Conservation (phyloP, 2,888 invertebrate genomes). For the Melanostoma scalare region DNA sequence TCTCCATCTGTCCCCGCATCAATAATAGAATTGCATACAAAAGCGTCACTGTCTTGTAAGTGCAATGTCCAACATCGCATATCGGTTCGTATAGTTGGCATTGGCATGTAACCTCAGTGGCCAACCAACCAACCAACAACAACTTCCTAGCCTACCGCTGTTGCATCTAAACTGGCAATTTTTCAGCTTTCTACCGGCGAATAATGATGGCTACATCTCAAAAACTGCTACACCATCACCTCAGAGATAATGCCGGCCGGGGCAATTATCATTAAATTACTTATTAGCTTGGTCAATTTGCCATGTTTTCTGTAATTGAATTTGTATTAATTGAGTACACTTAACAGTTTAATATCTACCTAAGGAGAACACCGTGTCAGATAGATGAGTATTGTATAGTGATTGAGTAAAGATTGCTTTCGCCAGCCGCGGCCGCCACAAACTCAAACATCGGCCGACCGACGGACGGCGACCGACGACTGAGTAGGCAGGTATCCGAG, state of each 20-base stretch:
- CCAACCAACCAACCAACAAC: too few species aligned
- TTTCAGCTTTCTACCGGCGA: constrained; percentile 17
- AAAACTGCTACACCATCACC: constrained; percentile 43
- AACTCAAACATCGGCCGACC: too few species aligned
- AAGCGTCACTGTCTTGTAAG: constrained; percentile 1
- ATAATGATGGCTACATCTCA: constrained; percentile 34
- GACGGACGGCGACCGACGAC: background rate
- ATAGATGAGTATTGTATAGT: background rate
- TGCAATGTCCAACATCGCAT: too few species aligned
- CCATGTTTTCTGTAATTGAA: constrained; percentile 82
- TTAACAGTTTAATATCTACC: constrained; percentile 59
- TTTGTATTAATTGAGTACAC: constrained; percentile 81
- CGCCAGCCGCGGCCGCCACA: background rate
- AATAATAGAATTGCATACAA: constrained; percentile 7
- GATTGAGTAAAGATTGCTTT: constrained; percentile 12
- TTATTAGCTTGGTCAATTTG: constrained; percentile 75
- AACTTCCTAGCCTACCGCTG: too few species aligned
- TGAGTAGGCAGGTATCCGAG: background rate
- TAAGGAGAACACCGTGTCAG: constrained; percentile 22
- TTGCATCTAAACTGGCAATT: constrained; percentile 3
- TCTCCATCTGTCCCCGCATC: background rate
- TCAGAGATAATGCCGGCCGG: constrained; percentile 23
- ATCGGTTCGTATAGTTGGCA: too few species aligned
- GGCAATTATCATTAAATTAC: constrained; percentile 66
- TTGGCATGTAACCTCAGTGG: too few species aligned